These are phyloP conservation scores for Lordiphosa andalusiaca DNA, from an alignment of 2,888 invertebrate species.

Conservation along the genomic window DNA sequence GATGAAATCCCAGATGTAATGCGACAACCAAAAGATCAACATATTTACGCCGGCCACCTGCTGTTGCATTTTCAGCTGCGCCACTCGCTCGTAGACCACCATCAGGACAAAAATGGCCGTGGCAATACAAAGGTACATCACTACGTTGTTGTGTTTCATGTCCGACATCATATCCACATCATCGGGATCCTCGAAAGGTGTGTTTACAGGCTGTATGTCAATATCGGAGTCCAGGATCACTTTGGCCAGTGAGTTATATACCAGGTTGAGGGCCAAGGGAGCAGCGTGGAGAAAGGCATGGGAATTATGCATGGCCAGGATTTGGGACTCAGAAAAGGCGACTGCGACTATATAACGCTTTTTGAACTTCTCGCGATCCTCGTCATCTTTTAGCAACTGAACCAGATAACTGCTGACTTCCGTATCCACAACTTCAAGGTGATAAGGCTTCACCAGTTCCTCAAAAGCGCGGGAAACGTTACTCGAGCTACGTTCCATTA, in stretches of 20 bases:
- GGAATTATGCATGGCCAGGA: constrained; percentile 1
- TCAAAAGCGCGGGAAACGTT: background rate
- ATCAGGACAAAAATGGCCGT: constrained; percentile 82
- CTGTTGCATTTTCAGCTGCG: constrained; percentile 86
- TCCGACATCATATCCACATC: background rate
- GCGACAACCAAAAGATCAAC: constrained; percentile 85
- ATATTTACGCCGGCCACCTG: constrained; percentile 86
- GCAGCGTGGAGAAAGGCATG: constrained; percentile 5
- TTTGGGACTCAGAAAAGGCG: background rate
- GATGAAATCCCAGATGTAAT: constrained; percentile 81
- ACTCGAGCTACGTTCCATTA: background rate
- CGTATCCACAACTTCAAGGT: background rate
- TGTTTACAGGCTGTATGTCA: constrained; percentile 81
- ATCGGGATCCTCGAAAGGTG: constrained; percentile 81
- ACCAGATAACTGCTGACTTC: background rate
- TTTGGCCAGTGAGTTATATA: constrained; percentile 26
- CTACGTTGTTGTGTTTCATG: background rate
- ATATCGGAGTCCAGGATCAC: background rate
- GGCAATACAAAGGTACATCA: background rate
- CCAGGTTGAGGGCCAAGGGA: constrained; percentile 21
- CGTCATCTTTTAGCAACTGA: background rate
- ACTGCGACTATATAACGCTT: background rate
- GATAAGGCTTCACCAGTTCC: background rate
- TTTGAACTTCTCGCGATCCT: background rate
- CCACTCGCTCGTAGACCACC: constrained; percentile 83